phyloP scores from a whole-genome alignment of 2,113 vertebrate genomes.

The Bubalus kerabau region DNA sequence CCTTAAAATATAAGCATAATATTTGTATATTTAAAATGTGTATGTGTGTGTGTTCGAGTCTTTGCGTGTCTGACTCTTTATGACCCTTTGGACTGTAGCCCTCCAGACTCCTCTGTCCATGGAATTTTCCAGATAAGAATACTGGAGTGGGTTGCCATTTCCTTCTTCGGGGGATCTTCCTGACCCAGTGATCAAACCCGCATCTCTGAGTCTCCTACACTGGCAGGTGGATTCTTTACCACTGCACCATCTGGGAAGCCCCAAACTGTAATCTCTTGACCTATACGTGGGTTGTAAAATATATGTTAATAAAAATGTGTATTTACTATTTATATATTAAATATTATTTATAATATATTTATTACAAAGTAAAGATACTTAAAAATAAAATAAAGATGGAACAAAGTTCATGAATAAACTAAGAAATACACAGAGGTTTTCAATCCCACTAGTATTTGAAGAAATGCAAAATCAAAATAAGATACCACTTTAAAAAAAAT shows the following conservation, averaged over 20 bases:
- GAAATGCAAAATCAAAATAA: slow-evolving; percentile 1
- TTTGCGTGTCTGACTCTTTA: background rate
- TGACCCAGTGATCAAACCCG: background rate
- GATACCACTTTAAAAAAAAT: background rate
- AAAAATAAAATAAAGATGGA: background rate
- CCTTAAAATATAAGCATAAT: background rate
- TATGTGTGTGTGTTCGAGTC: background rate
- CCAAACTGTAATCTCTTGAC: background rate
- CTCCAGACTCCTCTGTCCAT: background rate
- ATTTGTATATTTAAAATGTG: background rate
- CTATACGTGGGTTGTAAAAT: background rate
- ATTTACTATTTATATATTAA: background rate
- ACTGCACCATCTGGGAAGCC: background rate
- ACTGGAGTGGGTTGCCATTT: background rate
- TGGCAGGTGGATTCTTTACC: background rate
- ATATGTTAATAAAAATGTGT: background rate
- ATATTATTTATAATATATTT: background rate
- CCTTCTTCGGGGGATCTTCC: background rate
- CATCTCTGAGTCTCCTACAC: background rate
- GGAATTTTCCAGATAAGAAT: background rate
- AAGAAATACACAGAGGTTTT: background rate
- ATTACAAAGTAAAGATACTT: background rate
- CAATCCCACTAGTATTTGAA: background rate
- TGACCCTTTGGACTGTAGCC: background rate
- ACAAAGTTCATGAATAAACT: background rate